Conservation (phyloP, 2,888 invertebrate genomes). For the Brenthis daphne region DNA sequence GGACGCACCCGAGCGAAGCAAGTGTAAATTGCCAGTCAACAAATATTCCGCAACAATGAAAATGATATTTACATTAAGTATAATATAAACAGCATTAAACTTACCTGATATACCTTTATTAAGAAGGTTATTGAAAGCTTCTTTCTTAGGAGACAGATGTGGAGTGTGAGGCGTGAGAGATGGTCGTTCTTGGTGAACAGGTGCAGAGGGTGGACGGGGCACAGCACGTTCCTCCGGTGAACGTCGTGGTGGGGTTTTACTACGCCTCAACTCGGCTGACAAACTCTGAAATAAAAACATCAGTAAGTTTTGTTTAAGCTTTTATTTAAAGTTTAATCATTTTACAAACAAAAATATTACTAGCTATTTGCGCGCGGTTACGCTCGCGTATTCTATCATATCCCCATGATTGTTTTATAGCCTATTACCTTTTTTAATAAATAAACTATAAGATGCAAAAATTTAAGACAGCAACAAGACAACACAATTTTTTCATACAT, state of each 20-base stretch:
- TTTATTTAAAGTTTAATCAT: background rate
- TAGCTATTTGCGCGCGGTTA: no score
- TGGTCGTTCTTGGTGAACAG: conserved; percentile 72
- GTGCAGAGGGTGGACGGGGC: conserved; percentile 75
- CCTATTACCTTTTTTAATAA: no score
- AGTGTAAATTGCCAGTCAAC: background rate
- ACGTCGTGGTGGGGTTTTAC: conserved; percentile 71
- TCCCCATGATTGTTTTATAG: no score
- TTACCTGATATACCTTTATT: conserved; percentile 84
- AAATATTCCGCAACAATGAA: background rate
- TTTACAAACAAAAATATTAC: background rate
- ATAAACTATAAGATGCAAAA: no score
- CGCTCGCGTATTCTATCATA: no score
- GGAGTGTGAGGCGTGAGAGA: conserved; percentile 66
- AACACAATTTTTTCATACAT: no score
- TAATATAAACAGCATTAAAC: conserved; percentile 45
- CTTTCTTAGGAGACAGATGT: conserved; percentile 84
- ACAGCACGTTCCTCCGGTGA: conserved; percentile 70
- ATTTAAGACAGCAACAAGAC: no score
- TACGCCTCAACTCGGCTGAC: conserved; percentile 65
- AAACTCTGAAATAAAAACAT: conserved; percentile 54
- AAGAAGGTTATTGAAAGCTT: conserved; percentile 82
- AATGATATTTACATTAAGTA: background rate
- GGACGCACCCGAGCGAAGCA: background rate
- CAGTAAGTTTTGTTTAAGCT: background rate